Evolutionary conservation across 2,113 vertebrate species (phyloP), one percentile per base, ranked within the genome.

Genomic region (Dinomys branickii): DNA sequence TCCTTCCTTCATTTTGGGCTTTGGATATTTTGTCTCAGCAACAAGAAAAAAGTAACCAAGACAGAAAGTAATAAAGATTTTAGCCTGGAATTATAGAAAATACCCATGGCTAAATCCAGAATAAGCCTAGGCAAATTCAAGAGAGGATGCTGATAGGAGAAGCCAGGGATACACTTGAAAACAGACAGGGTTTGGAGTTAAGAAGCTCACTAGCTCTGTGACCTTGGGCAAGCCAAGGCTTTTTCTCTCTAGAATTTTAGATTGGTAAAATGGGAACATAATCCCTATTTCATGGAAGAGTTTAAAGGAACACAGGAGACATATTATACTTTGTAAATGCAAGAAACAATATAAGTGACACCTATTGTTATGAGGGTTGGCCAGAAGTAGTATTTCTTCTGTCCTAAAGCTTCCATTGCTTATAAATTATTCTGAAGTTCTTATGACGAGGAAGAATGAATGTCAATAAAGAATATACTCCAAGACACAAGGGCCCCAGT

Each of bases 1-100:
- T n/a, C n/a, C n/a, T n/a, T n/a, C n/a, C n/a, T n/a, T n/a, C n/a
- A n/a, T n/a, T n/a, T n/a, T n/a, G n/a, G n/a, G n/a, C n/a, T n/a
- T n/a, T n/a, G n/a, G n/a, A n/a, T n/a, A n/a, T n/a, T n/a, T n/a
- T n/a, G n/a, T n/a, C n/a, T n/a, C n/a, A n/a, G n/a, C n/a, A n/a
- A n/a, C n/a, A n/a, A n/a, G n/a, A n/a, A n/a, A n/a, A n/a, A n/a
- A n/a, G n/a, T n/a, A n/a, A n/a, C n/a, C n/a, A n/a, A n/a, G n/a
- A n/a, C n/a, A 85, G 78, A 96, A 95, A 96, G 56, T 94, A 97
- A 97, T 95, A 96, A 96, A 95, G 77, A 83, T 65, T 85, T 96
- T 80, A 94, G 26, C 69, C 50, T 85, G 28, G 56, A 92, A 82
- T 94, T 59, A 92, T 38, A 95, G 47, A 80, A 89, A 87, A 91